Percentiles rank a stretch among this genome's conserved stretches.
These are phyloP conservation scores for Ischnura elegans DNA, from an alignment of 2,888 invertebrate species.

Conservation along the genomic window DNA sequence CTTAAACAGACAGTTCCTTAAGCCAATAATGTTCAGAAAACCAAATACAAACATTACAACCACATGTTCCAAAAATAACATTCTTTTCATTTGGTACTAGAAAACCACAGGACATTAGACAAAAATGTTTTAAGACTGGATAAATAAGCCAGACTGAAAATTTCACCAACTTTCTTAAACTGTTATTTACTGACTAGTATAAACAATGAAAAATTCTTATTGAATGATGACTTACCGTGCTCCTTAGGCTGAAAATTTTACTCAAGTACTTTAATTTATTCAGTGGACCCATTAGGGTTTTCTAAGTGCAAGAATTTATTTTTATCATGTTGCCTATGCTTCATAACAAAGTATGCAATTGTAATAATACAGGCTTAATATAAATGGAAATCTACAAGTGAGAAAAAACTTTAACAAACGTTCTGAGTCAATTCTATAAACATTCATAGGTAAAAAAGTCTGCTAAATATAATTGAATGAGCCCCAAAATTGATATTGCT, in stretches of 20 bases:
- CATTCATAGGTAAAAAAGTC: conserved; percentile 66
- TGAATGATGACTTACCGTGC: conserved; percentile 50
- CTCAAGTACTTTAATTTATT: conserved; percentile 40
- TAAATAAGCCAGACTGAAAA: conserved; percentile 40
- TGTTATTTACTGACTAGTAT: conserved; percentile 60
- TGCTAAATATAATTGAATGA: conserved; percentile 62
- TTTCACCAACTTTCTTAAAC: conserved; percentile 30
- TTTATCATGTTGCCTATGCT: conserved; percentile 37
- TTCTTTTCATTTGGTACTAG: conserved; percentile 55
- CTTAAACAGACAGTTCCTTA: conserved; percentile 38
- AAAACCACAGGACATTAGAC: conserved; percentile 55
- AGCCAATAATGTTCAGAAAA: conserved; percentile 47
- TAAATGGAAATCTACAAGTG: conserved; percentile 51
- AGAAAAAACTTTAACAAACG: conserved; percentile 66
- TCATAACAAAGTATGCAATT: conserved; percentile 56
- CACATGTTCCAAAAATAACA: conserved; percentile 62
- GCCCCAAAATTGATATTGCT: conserved; percentile 51
- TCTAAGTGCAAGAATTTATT: conserved; percentile 27
- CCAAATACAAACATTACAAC: conserved; percentile 54
- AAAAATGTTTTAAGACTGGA: conserved; percentile 48
- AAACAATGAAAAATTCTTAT: conserved; percentile 53
- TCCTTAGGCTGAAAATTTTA: conserved; percentile 56
- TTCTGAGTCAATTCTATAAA: conserved; percentile 58
- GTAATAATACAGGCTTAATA: conserved; percentile 51
- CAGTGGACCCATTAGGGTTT: background rate